Evolutionary conservation across 2,888 invertebrate genomes (phyloP).

Genomic region (Trissoscelio sp.): DNA sequence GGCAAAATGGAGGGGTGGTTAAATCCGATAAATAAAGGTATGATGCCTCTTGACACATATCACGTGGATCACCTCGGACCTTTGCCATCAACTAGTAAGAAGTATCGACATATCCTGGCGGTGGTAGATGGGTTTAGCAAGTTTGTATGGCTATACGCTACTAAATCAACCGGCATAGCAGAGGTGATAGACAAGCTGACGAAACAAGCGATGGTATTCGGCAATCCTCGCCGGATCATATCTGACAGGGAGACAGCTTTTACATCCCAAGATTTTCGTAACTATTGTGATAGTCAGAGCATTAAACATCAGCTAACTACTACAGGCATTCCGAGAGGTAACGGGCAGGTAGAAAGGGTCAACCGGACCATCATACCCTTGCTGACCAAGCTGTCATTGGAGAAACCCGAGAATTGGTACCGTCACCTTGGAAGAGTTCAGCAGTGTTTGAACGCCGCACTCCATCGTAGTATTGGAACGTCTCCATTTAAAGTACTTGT

Average conservation of each 20-base stretch:
- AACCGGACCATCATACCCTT: too few relatives aligned
- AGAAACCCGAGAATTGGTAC: too few relatives aligned
- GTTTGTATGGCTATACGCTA: not conserved
- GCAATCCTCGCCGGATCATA: not conserved
- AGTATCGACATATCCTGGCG: not conserved
- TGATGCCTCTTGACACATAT: not conserved
- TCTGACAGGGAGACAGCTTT: not conserved
- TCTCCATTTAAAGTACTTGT: not conserved
- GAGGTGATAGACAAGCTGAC: not conserved
- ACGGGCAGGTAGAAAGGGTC: not conserved
- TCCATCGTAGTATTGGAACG: slow-evolving; percentile 3
- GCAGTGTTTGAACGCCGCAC: not conserved
- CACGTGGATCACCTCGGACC: not conserved
- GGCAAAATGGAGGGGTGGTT: not conserved
- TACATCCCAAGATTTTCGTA: not conserved
- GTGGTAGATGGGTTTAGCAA: not conserved
- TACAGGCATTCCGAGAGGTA: not conserved
- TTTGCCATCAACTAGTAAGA: not conserved
- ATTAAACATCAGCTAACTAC: not conserved
- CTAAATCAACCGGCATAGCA: not conserved
- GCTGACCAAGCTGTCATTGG: too few relatives aligned
- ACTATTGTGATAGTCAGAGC: not conserved
- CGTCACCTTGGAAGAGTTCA: not conserved
- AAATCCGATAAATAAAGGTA: not conserved
- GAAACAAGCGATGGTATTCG: not conserved